phyloP scores from a whole-genome alignment of 2,888 invertebrate genomes.

The Amphipoea lucens region DNA sequence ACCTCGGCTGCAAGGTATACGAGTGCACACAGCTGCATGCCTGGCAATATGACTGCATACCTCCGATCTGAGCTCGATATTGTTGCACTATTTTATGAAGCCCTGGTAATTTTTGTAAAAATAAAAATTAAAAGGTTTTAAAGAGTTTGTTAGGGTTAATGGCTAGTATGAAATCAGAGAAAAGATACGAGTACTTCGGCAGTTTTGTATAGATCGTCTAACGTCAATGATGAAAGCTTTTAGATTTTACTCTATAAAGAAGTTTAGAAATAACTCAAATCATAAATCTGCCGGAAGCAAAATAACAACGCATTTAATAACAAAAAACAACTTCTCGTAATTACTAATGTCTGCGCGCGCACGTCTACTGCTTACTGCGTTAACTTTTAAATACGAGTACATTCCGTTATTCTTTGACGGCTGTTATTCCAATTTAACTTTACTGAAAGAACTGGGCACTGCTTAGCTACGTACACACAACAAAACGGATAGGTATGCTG shows the following conservation, averaged over 20 bases:
- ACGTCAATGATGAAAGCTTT: neutral
- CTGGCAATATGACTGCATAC: conserved; percentile 63
- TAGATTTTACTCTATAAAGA: neutral
- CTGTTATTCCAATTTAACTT: conserved; percentile 62
- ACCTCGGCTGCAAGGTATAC: conserved; percentile 32
- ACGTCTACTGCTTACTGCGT: conserved; percentile 4
- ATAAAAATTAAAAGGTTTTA: too few relatives aligned
- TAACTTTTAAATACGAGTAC: conserved; percentile 58
- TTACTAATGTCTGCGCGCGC: conserved; percentile 21
- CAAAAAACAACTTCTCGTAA: conserved; percentile 38
- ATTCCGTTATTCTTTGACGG: conserved; percentile 44
- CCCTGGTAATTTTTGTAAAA: conserved; percentile 17
- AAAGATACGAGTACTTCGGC: neutral
- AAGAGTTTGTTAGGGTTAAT: neutral
- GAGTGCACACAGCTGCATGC: conserved; percentile 51
- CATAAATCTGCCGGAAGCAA: neutral
- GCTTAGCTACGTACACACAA: conserved; percentile 12
- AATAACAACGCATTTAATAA: conserved; percentile 19
- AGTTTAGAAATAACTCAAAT: neutral
- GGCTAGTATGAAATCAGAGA: neutral
- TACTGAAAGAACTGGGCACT: conserved; percentile 47
- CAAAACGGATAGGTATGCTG: neutral
- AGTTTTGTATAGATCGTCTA: neutral
- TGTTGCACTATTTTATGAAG: conserved; percentile 44
- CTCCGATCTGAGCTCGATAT: conserved; percentile 34